A percentile compares a stretch with the other conserved stretches of the same genome.
phyloP scores from a whole-genome alignment of 2,888 invertebrate genomes.

The Erebia ligea region DNA sequence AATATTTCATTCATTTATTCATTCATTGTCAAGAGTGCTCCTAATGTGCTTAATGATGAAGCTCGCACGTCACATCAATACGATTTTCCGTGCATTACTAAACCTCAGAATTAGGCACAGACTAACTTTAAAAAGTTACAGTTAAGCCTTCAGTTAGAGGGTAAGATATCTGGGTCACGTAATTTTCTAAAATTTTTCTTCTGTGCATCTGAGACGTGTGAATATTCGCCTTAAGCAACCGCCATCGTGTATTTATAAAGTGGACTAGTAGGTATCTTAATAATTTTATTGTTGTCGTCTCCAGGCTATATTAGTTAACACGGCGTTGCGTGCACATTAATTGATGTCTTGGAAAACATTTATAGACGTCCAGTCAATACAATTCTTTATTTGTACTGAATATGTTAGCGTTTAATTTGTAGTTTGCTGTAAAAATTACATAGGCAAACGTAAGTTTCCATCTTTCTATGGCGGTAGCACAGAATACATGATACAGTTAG shows the following conservation, averaged over 20 bases:
- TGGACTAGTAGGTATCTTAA: slow-evolving; percentile 25
- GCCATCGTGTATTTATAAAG: slow-evolving; percentile 26
- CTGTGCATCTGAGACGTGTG: background rate
- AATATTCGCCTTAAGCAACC: slow-evolving; percentile 4
- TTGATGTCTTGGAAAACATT: slow-evolving; percentile 39
- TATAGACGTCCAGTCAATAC: slow-evolving; percentile 35
- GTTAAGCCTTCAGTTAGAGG: too few species aligned
- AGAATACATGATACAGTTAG: too few species aligned
- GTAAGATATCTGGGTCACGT: too few species aligned
- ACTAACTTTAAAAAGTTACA: too few species aligned
- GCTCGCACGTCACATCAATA: too few species aligned
- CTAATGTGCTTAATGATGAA: too few species aligned
- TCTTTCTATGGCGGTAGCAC: too few species aligned
- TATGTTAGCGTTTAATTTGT: slow-evolving; percentile 18
- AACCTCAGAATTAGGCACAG: too few species aligned
- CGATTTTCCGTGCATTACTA: too few species aligned
- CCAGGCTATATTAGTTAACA: slow-evolving; percentile 41
- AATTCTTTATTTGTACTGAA: slow-evolving; percentile 34
- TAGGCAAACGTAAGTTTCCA: background rate
- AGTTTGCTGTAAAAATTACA: background rate
- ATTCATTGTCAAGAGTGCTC: too few species aligned
- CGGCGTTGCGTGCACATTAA: slow-evolving; percentile 45
- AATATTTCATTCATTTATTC: too few species aligned
- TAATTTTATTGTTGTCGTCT: slow-evolving; percentile 45
- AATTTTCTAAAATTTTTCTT: too few species aligned